Evolutionary conservation across 2,888 invertebrate species (phyloP).

Genomic region (Phaonia tiefii): DNA sequence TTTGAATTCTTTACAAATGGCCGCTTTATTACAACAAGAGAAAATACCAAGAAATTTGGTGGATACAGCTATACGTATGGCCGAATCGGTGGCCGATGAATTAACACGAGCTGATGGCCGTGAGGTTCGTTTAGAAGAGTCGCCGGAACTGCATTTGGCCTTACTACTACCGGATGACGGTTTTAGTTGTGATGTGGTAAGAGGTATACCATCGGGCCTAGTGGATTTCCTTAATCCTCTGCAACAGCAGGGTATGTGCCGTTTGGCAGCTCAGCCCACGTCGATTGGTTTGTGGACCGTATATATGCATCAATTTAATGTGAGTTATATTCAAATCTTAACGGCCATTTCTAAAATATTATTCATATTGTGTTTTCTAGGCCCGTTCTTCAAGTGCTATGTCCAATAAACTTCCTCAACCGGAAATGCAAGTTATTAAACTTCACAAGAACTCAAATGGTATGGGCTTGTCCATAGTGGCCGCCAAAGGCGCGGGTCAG

Average conservation of each 20-base stretch:
- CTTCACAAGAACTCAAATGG: constrained; percentile 97
- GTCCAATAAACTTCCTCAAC: constrained; percentile 84
- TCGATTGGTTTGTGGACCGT: constrained; percentile 97
- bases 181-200: constrained; percentile 97
- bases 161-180: constrained; percentile 98
- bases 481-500: constrained; percentile 94
- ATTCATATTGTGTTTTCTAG: constrained; percentile 74
- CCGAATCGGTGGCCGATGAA: constrained; percentile 95
- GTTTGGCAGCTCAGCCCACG: constrained; percentile 93
- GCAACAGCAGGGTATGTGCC: constrained; percentile 92
- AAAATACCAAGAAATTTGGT: constrained; percentile 81
- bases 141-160: constrained; percentile 93
- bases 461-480: constrained; percentile 99
- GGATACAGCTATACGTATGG: constrained; percentile 88
- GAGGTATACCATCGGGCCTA: constrained; percentile 95
- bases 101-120: constrained; percentile 94
- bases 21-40: constrained; percentile 89
- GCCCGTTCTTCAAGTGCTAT: constrained; percentile 85
- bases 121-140: constrained; percentile 94
- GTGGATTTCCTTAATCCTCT: constrained; percentile 93
- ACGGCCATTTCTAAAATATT: constrained; percentile 60
- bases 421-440: constrained; percentile 91
- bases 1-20: constrained; percentile 96
- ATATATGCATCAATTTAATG: constrained; percentile 88
- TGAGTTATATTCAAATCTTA: constrained; percentile 75